Evolutionary conservation across 2,888 invertebrate genomes (phyloP).

Genomic region (Drosophila neoperkinsi): DNA sequence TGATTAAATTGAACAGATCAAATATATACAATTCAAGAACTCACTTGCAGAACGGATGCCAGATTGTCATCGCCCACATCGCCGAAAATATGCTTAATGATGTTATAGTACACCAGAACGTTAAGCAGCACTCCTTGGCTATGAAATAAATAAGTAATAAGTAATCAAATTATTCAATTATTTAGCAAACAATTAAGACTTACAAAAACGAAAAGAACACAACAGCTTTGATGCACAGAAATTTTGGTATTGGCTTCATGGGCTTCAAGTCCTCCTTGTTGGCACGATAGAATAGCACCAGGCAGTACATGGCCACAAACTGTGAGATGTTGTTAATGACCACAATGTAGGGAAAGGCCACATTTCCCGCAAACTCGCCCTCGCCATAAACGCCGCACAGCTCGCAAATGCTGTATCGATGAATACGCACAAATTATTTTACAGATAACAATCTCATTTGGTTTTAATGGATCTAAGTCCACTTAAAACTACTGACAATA

Average conservation of each 20-base stretch:
- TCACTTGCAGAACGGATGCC: constrained; percentile 93
- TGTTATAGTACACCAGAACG: constrained; percentile 92
- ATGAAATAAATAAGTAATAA: constrained; percentile 39
- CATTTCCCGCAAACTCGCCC: constrained; percentile 93
- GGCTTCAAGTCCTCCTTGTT: constrained; percentile 93
- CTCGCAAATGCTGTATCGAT: constrained; percentile 90
- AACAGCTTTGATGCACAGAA: constrained; percentile 98
- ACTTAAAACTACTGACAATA: neutral
- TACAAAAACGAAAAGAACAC: constrained; percentile 99
- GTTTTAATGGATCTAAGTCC: neutral
- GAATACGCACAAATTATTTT: neutral
- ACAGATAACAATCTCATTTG: constrained; percentile 3
- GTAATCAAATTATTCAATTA: neutral
- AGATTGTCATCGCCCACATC: constrained; percentile 90
- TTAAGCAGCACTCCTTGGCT: constrained; percentile 97
- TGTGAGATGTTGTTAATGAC: constrained; percentile 96
- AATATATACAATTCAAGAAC: constrained; percentile 2
- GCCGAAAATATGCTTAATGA: constrained; percentile 91
- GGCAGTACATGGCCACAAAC: constrained; percentile 97
- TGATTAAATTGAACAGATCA: neutral
- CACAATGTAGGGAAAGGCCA: constrained; percentile 96
- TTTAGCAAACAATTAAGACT: constrained; percentile 85
- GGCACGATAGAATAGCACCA: constrained; percentile 96
- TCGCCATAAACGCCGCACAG: constrained; percentile 94
- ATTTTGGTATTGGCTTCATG: constrained; percentile 97